phyloP scores from a whole-genome alignment of 1,140 invertebrate genomes.

The Drosophila athabasca region DNA sequence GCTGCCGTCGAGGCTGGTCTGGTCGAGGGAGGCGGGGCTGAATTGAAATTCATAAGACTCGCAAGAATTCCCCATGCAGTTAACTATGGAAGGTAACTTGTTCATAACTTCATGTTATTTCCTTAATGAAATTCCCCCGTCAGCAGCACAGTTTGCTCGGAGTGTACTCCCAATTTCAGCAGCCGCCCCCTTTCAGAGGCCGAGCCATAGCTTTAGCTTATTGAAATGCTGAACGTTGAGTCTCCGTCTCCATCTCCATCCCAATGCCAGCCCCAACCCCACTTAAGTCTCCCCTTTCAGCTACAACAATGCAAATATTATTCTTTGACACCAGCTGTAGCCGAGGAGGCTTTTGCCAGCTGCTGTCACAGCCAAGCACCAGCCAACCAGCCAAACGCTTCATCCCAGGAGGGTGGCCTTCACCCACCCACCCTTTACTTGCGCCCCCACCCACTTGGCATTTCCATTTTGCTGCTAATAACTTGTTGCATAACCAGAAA shows the following conservation, averaged over 20 bases:
- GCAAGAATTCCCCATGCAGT: constrained; percentile 19
- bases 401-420: constrained; percentile 12
- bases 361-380: constrained; percentile 31
- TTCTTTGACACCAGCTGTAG: constrained; percentile 48
- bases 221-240: constrained; percentile 34
- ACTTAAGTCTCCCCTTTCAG: constrained; percentile 26
- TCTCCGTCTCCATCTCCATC: background rate
- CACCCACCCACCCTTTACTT: constrained; percentile 19
- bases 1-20: too few species aligned
- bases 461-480: constrained; percentile 49
- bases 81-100: constrained; percentile 44
- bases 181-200: background rate
- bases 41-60: background rate
- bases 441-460: constrained; percentile 7
- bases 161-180: background rate
- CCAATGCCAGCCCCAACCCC: constrained; percentile 14
- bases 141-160: background rate
- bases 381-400: background rate
- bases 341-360: constrained; percentile 24
- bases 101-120: constrained; percentile 49
- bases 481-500: constrained; percentile 53
- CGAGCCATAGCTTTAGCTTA: constrained; percentile 28
- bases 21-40: too few species aligned
- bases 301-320: constrained; percentile 53
- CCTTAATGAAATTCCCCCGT: constrained; percentile 42